Evolutionary conservation across 2,113 vertebrate genomes (phyloP), one percentile per base, ranked within the genome.

Genomic region (Acrocephalus arundinaceus): DNA sequence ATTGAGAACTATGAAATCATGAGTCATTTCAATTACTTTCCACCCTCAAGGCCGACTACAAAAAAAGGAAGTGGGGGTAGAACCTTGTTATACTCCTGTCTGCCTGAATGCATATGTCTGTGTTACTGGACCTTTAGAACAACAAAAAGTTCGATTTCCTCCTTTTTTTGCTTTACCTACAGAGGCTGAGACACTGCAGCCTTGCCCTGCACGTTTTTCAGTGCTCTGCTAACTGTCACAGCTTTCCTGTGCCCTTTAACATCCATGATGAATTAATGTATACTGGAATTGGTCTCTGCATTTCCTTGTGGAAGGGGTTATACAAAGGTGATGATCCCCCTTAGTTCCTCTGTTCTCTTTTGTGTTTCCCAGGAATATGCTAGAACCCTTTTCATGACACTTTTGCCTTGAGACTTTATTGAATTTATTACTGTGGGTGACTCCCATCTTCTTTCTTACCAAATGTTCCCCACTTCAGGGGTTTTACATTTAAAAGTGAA

Each of bases 281-380:
- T 66, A 10, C 48, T 71, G 57, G 62, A 78, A 55, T 21, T 87
- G 55, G 30, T 27, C n/a, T 16, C 14, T 18, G 3, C 1, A 1
- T 76, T 94, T 80, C 37, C 43, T 30, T 41, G 12, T 79, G 28
- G 67, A 59, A 58, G 59, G 28, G 16, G 20, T 84, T 78, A 2
- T 24, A 7, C 4, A 3, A 35, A 82, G 52, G 9, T 37, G 78
- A 17, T 65, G 33, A 31, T 87, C 8, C 18, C 16, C 16, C 0
- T 21, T 33, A 35, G 17, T 62, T 87, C 31, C 5, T 79, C 41
- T 15, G 4, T n/a, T 82, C 54, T 49, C 15, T 70, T 79, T 30
- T 54, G 13, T 0, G 0, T 91, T 86, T 86, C 43, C 43, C 11
- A 52, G 41, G 54, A 75, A 49, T 85, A 37, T 0, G 0, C 43